Evolutionary conservation across 2,797 vertebrate species (phyloP).

Genomic region (Loris lydekkerianus): DNA sequence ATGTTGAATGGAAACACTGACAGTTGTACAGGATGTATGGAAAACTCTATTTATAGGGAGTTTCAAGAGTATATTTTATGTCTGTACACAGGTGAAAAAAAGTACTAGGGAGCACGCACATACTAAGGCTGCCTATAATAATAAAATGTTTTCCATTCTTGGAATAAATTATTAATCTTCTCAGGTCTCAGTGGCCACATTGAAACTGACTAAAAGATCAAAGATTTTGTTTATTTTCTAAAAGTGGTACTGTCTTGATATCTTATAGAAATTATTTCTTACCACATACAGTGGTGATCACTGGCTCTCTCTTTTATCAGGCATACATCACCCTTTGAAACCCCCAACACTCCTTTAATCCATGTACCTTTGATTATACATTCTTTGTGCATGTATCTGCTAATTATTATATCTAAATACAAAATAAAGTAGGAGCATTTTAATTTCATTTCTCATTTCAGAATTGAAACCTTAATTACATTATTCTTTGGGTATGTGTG

Average conservation of each 20-base stretch:
- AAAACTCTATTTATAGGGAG: not conserved
- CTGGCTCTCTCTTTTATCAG: not conserved
- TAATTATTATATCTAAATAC: not conserved
- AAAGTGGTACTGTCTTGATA: not conserved
- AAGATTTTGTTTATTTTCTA: not conserved
- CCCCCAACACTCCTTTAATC: not conserved
- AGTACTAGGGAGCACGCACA: not conserved
- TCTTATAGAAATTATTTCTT: not conserved
- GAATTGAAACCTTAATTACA: not conserved
- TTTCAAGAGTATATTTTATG: not conserved
- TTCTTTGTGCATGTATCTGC: not conserved
- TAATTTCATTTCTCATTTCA: conserved; percentile 32
- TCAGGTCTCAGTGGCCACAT: not conserved
- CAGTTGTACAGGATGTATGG: not conserved
- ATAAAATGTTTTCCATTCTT: not conserved
- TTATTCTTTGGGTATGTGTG: not conserved
- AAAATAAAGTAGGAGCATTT: conserved; percentile 45
- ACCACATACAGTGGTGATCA: not conserved
- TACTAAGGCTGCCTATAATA: not conserved
- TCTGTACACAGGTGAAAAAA: not conserved
- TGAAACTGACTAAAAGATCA: not conserved
- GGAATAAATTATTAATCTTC: not conserved
- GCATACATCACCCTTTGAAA: not conserved
- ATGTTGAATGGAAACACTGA: not conserved
- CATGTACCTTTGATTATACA: not conserved